These are phyloP conservation scores for Perithous albicinctus DNA, from an alignment of 2,888 invertebrate species.

Conservation along the genomic window DNA sequence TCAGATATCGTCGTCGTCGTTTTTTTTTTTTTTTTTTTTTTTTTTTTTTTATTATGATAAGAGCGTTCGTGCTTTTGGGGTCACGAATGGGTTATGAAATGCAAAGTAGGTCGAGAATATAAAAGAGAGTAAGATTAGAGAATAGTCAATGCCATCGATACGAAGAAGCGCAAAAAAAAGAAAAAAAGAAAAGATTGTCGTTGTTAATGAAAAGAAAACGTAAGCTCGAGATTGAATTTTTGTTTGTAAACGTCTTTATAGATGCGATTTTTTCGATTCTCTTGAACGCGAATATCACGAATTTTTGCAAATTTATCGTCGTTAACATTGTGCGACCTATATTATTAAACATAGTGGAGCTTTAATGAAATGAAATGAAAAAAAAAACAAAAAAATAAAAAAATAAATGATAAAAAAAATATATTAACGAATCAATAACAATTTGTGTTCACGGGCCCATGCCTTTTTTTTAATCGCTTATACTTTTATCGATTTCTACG, in stretches of 20 bases:
- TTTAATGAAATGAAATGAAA: slow-evolving; percentile 48
- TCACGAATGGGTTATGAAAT: slow-evolving; percentile 24
- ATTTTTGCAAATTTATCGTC: slow-evolving; percentile 42
- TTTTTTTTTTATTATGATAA: too few relatives aligned
- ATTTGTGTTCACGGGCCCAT: slow-evolving; percentile 76
- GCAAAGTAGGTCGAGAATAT: slow-evolving; percentile 33
- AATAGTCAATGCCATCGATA: slow-evolving; percentile 27
- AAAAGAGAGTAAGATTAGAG: slow-evolving; percentile 8
- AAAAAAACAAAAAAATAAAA: background rate
- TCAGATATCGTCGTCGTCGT: slow-evolving; percentile 25
- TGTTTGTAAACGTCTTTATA: slow-evolving; percentile 26
- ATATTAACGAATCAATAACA: slow-evolving; percentile 74
- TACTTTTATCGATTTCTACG: slow-evolving; percentile 69
- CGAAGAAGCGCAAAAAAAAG: slow-evolving; percentile 27
- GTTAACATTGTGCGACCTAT: slow-evolving; percentile 55
- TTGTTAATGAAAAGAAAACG: background rate
- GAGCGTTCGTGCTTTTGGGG: slow-evolving; percentile 33
- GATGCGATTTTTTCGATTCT: slow-evolving; percentile 39
- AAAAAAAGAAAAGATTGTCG: slow-evolving; percentile 37
- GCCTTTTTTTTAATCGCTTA: slow-evolving; percentile 69
- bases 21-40: too few relatives aligned
- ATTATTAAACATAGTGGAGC: slow-evolving; percentile 49
- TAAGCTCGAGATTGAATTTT: background rate
- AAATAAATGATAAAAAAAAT: slow-evolving; percentile 35
- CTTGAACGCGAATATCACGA: slow-evolving; percentile 27